These are phyloP conservation scores for Marasmarcha lunaedactyla DNA, from an alignment of 2,888 invertebrate species.

Conservation along the genomic window DNA sequence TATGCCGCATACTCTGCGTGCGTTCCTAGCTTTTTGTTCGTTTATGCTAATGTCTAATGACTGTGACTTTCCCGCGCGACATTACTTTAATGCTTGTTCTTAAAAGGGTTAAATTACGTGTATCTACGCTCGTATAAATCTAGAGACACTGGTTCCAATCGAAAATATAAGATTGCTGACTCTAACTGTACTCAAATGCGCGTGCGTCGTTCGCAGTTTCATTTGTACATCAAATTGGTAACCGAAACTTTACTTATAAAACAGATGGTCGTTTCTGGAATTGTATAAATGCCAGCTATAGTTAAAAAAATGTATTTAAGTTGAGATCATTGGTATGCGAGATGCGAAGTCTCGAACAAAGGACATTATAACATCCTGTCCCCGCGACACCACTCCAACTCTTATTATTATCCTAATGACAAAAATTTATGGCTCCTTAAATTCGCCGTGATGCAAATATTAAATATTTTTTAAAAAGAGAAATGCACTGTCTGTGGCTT, in stretches of 20 bases:
- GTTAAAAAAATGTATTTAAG: conserved; percentile 35
- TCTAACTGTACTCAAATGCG: too few species aligned
- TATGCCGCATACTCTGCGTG: conserved; percentile 28
- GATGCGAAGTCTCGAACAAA: conserved; percentile 54
- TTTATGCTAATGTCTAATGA: conserved; percentile 47
- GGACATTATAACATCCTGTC: conserved; percentile 67
- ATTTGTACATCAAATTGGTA: too few species aligned
- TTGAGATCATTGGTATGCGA: conserved; percentile 59
- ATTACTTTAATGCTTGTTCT: conserved; percentile 5
- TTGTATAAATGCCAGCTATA: conserved; percentile 6
- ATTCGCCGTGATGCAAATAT: conserved; percentile 61
- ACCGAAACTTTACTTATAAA: not conserved
- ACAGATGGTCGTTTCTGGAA: not conserved
- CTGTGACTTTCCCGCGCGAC: conserved; percentile 28
- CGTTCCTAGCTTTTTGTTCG: conserved; percentile 48
- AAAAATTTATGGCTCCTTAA: conserved; percentile 65
- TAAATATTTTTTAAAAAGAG: conserved; percentile 41
- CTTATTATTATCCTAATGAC: conserved; percentile 67
- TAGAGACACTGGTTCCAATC: too few species aligned
- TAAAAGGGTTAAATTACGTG: too few species aligned
- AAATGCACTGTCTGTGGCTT: conserved; percentile 16
- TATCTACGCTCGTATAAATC: too few species aligned
- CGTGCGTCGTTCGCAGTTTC: too few species aligned
- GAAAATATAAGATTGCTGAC: too few species aligned
- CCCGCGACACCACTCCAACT: conserved; percentile 46